phyloP scores from a whole-genome alignment of 2,888 invertebrate genomes.

The Lasius fuliginosus region DNA sequence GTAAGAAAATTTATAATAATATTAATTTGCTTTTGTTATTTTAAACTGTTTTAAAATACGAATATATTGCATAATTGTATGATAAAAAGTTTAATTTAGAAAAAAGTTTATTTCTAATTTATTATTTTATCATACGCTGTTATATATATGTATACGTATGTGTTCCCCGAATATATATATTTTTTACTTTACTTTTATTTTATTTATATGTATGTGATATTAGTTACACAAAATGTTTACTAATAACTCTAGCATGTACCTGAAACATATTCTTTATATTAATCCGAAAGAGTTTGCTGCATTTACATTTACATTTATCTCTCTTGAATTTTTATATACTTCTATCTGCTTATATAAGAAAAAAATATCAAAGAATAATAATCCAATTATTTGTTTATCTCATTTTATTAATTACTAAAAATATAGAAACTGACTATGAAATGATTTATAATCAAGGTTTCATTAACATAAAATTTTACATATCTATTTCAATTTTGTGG shows the following conservation, averaged over 20 bases:
- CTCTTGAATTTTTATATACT: neutral
- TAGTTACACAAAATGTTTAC: slow-evolving; percentile 27
- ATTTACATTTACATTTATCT: slow-evolving; percentile 7
- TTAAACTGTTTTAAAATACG: slow-evolving; percentile 29
- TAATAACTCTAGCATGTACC: slow-evolving; percentile 49
- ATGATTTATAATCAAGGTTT: slow-evolving; percentile 10
- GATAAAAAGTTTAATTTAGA: neutral
- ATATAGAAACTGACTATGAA: neutral
- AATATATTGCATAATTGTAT: neutral
- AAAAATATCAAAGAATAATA: slow-evolving; percentile 1
- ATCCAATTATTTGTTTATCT: neutral
- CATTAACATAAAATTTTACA: neutral
- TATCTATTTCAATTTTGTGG: neutral
- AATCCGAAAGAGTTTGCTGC: slow-evolving; percentile 11
- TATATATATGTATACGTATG: neutral
- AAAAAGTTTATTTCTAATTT: neutral
- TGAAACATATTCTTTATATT: slow-evolving; percentile 47
- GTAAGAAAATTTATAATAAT: slow-evolving; percentile 24
- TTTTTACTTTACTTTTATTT: neutral
- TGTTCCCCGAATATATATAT: slow-evolving; percentile 1
- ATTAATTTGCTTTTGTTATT: slow-evolving; percentile 13
- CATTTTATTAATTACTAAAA: neutral
- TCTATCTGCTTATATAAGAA: slow-evolving; percentile 1
- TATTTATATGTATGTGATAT: slow-evolving; percentile 31
- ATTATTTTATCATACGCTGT: neutral